Conservation (phyloP, 2,888 invertebrate species). For the Cepaea hortensis region DNA sequence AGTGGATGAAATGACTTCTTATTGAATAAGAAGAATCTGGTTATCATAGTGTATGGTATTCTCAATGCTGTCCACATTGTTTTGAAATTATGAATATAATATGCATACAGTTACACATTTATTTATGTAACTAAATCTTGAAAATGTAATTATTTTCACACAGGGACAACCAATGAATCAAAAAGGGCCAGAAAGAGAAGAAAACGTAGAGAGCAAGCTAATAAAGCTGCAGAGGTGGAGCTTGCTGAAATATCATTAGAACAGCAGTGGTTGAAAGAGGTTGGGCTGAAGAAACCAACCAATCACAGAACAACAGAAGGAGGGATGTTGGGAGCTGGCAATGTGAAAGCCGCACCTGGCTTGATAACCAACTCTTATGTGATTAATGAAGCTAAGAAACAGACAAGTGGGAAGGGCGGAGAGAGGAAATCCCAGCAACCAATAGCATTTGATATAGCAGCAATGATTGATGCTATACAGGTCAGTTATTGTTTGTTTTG, state of each 20-base stretch:
- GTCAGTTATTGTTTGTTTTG: slow-evolving; percentile 51
- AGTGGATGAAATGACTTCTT: no score
- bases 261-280: slow-evolving; percentile 72
- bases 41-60: no score
- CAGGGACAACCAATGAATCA: slow-evolving; percentile 49
- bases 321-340: slow-evolving; percentile 8
- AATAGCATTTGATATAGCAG: slow-evolving; percentile 71
- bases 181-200: slow-evolving; percentile 67
- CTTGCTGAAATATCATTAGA: slow-evolving; percentile 75
- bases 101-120: background rate
- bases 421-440: slow-evolving; percentile 73
- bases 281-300: slow-evolving; percentile 65
- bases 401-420: slow-evolving; percentile 26
- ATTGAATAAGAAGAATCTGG: no score
- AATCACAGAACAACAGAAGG: slow-evolving; percentile 44
- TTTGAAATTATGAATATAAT: no score
- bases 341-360: slow-evolving; percentile 33
- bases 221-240: slow-evolving; percentile 74
- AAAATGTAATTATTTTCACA: background rate
- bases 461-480: slow-evolving; percentile 73
- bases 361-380: slow-evolving; percentile 50
- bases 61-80: no score
- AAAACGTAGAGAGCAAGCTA: slow-evolving; percentile 72
- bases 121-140: background rate
- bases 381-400: slow-evolving; percentile 50